A percentile compares a stretch with the other conserved stretches of the same genome.
Conservation (phyloP, 2,797 vertebrate species). For the Macrochelys suwanniensis region DNA sequence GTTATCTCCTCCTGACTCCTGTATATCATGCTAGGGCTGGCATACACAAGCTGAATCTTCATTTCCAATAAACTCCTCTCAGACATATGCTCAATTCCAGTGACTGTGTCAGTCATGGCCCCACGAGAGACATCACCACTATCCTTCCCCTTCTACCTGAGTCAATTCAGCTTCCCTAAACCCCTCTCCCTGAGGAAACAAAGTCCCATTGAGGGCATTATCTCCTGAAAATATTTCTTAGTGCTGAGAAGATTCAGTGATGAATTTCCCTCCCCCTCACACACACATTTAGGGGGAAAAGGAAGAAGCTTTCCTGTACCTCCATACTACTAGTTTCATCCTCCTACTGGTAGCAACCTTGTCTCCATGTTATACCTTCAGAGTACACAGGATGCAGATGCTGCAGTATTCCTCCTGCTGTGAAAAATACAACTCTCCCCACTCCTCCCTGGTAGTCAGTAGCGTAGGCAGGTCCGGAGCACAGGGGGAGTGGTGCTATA, state of each 20-base stretch:
- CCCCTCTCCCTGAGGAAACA: neutral
- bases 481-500: too few relatives aligned
- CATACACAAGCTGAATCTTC: neutral
- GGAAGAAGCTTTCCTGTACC: neutral
- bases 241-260: neutral
- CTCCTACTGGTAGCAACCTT: neutral
- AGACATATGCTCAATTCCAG: neutral
- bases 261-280: neutral
- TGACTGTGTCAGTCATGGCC: neutral
- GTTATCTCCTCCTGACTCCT: neutral
- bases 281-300: neutral
- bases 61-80: neutral
- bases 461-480: too few relatives aligned
- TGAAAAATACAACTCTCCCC: slow-evolving; percentile 33
- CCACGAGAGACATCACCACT: neutral
- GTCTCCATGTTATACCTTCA: neutral
- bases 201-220: neutral
- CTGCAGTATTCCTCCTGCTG: neutral
- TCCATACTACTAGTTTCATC: slow-evolving; percentile 15
- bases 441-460: neutral
- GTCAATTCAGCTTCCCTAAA: neutral
- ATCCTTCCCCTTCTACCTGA: neutral
- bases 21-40: neutral
- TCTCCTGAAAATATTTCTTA: slow-evolving; percentile 32
- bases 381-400: neutral